Percentiles rank a stretch among this genome's conserved stretches.
These are phyloP conservation scores for Ctenopoma kingsleyae DNA, from an alignment of 2,797 vertebrate species.

Conservation along the genomic window DNA sequence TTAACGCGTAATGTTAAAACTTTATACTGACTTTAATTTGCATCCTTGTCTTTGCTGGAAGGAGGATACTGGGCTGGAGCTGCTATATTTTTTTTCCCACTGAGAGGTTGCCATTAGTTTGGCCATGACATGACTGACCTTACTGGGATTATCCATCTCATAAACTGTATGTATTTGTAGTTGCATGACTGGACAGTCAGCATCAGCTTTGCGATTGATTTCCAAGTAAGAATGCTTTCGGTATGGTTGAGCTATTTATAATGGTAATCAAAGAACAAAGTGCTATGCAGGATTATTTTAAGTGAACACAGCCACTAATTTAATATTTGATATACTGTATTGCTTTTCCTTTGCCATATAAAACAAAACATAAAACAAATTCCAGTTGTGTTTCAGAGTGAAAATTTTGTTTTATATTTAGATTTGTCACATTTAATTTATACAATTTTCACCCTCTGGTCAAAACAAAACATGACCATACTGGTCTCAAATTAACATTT, in stretches of 20 bases:
- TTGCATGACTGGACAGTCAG: not conserved
- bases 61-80: not conserved
- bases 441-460: slow-evolving; percentile 1
- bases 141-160: not conserved
- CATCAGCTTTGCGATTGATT: not conserved
- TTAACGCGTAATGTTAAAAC: no score
- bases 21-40: not conserved
- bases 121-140: not conserved
- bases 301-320: not conserved
- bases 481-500: not conserved
- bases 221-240: not conserved
- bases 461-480: slow-evolving; percentile 23
- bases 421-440: slow-evolving; percentile 10
- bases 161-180: not conserved
- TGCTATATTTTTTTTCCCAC: not conserved
- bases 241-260: not conserved
- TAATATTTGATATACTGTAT: not conserved
- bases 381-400: slow-evolving; percentile 10
- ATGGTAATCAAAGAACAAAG: not conserved
- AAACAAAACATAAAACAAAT: slow-evolving; percentile 12
- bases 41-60: not conserved
- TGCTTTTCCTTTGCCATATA: not conserved
- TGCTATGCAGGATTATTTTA: slow-evolving; percentile 13
- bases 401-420: slow-evolving; percentile 21
- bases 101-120: not conserved